phyloP scores from a whole-genome alignment of 2,113 vertebrate genomes.

The Ctenomys sociabilis region DNA sequence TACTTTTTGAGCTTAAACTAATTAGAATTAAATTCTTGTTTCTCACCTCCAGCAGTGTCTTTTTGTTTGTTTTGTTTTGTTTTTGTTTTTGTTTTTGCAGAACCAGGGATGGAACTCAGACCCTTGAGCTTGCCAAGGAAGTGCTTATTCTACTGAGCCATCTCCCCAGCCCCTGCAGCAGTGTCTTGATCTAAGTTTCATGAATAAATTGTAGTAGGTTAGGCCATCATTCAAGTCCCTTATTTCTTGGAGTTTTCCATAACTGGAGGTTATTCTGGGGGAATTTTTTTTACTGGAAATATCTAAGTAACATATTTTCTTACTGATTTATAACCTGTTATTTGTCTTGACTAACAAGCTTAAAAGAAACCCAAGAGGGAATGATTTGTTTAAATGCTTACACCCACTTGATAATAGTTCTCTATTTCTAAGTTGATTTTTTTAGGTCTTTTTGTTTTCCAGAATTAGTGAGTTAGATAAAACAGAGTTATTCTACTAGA shows the following conservation, averaged over 20 bases:
- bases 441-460: slow-evolving; percentile 8
- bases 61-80: no score
- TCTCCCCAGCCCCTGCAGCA: no score
- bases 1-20: neutral
- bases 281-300: slow-evolving; percentile 4
- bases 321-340: neutral
- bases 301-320: neutral
- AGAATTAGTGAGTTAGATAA: slow-evolving; percentile 4
- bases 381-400: neutral
- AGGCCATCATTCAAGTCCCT: neutral
- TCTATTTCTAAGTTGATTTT: neutral
- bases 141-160: no score
- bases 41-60: neutral
- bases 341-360: slow-evolving; percentile 9
- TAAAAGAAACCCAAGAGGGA: neutral
- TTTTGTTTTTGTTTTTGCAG: no score
- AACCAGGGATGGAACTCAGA: no score
- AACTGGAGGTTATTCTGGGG: neutral
- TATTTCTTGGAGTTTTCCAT: neutral
- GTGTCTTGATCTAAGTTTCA: slow-evolving; percentile 17
- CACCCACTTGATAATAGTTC: neutral
- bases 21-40: neutral
- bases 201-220: neutral
- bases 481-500: neutral
- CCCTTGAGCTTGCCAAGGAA: no score